Percentiles rank a stretch among this genome's conserved stretches.
These are phyloP conservation scores for Ramphastos sulfuratus DNA, from an alignment of 2,113 vertebrate species.

Conservation along the genomic window DNA sequence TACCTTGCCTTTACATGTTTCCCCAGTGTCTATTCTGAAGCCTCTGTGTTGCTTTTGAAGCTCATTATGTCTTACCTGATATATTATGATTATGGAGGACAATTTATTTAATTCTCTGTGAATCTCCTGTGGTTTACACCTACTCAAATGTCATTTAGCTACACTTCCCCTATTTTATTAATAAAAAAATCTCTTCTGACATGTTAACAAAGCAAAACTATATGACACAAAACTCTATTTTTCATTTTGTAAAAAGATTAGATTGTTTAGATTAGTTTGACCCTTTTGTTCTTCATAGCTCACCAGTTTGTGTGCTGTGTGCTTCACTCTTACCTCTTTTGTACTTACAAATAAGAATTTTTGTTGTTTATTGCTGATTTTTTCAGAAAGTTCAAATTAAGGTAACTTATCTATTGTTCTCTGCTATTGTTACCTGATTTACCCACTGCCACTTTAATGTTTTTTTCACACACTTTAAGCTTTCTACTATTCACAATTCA, in stretches of 20 bases:
- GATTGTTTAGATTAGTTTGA: background rate
- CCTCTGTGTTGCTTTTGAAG: background rate
- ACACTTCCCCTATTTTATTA: background rate
- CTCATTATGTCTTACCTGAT: background rate
- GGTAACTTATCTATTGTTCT: background rate
- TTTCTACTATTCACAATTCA: background rate
- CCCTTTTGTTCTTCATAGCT: background rate
- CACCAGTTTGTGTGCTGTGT: background rate
- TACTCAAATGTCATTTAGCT: background rate
- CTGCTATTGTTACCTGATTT: background rate
- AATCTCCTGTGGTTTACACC: background rate
- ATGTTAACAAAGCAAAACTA: background rate
- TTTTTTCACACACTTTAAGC: background rate
- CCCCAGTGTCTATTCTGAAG: background rate
- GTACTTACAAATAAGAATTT: background rate
- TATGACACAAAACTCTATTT: background rate
- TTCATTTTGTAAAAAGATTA: background rate
- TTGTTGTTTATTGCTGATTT: background rate
- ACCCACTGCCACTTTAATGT: rapidly evolving
- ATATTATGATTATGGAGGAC: background rate
- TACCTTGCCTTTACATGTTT: background rate
- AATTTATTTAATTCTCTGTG: background rate
- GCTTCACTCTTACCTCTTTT: background rate
- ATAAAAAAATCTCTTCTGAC: background rate
- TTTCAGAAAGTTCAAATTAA: background rate